Evolutionary conservation across 2,113 vertebrate species (phyloP).

Genomic region (Xenus cinereus): DNA sequence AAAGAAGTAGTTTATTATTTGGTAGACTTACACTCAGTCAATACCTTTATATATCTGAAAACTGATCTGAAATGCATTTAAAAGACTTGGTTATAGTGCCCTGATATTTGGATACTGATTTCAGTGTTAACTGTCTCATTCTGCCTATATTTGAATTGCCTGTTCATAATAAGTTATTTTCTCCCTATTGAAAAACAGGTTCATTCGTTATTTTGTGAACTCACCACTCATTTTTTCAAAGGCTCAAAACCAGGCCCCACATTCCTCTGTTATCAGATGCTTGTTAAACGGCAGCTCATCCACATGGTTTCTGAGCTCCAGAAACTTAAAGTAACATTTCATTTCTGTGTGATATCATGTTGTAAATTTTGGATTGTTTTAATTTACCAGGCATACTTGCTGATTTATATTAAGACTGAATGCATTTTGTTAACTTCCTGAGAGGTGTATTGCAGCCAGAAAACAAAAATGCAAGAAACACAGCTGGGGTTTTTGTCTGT

Average conservation of each 20-base stretch:
- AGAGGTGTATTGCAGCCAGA: not conserved
- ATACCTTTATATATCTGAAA: not conserved
- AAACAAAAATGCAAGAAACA: not conserved
- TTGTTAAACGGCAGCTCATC: slow-evolving; percentile 24
- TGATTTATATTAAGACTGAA: not conserved
- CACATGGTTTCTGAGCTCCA: not conserved
- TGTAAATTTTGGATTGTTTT: not conserved
- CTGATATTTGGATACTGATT: not conserved
- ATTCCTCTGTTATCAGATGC: slow-evolving; percentile 45
- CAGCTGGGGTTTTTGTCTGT: not conserved
- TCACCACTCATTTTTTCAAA: not conserved
- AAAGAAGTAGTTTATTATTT: not conserved
- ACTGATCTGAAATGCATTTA: not conserved
- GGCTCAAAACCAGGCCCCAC: not conserved
- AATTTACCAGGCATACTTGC: not conserved
- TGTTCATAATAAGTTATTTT: not conserved
- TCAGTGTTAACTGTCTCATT: not conserved
- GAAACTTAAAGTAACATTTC: not conserved
- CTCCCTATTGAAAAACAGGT: not conserved
- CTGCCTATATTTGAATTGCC: not conserved
- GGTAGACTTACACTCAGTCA: not conserved
- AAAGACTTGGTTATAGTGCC: not conserved
- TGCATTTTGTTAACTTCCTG: not conserved
- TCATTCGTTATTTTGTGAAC: not conserved
- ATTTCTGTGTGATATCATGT: not conserved